These are phyloP conservation scores for Drosophila sp. DNA, from an alignment of 1,140 invertebrate species.

Conservation along the genomic window DNA sequence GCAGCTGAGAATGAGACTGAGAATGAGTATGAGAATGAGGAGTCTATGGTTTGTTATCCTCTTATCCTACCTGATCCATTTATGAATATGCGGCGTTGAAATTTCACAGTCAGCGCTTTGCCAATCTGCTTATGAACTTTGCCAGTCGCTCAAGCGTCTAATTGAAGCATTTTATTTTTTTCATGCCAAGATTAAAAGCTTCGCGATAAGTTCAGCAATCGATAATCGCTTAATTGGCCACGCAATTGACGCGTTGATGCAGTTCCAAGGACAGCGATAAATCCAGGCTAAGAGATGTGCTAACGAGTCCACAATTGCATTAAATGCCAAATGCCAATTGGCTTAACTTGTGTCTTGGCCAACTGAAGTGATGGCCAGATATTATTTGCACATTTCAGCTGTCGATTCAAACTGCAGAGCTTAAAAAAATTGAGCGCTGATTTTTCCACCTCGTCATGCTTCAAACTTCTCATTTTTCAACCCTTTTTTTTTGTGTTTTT, in stretches of 20 bases:
- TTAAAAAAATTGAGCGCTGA: background rate
- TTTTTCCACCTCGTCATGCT: background rate
- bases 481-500: background rate
- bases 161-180: constrained; percentile 48
- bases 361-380: constrained; percentile 6
- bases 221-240: constrained; percentile 63
- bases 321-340: constrained; percentile 11
- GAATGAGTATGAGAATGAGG: too few species aligned
- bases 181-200: constrained; percentile 7
- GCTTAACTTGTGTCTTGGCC: constrained; percentile 20
- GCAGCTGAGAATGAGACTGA: background rate
- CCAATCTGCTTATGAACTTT: constrained; percentile 40
- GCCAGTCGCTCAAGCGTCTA: constrained; percentile 48
- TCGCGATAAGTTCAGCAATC: constrained; percentile 28
- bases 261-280: background rate
- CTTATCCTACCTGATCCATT: constrained; percentile 38
- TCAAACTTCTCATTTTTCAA: background rate
- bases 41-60: constrained; percentile 6
- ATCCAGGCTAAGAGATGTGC: constrained; percentile 16
- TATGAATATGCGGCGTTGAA: constrained; percentile 49
- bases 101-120: constrained; percentile 49
- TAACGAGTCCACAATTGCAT: constrained; percentile 29
- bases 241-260: constrained; percentile 30
- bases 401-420: background rate
- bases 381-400: constrained; percentile 9